Evolutionary conservation across 2,113 vertebrate genomes (phyloP).

Genomic region (Pantherophis guttatus): DNA sequence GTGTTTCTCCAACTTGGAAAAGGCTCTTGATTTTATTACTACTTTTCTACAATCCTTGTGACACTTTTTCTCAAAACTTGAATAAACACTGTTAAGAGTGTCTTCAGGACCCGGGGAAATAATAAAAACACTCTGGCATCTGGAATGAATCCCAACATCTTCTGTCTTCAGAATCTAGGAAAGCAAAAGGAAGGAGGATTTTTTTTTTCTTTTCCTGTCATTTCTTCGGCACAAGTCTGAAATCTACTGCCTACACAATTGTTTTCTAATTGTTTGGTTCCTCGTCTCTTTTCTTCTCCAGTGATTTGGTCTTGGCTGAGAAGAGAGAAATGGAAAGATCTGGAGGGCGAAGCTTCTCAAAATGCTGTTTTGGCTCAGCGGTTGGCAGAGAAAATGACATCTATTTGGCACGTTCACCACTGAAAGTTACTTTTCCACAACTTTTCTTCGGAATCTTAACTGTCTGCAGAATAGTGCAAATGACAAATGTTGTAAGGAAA

Average conservation of each 20-base stretch:
- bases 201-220: neutral
- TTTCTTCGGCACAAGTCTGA: neutral
- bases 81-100: neutral
- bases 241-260: neutral
- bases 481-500: neutral
- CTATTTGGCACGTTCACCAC: slow-evolving; percentile 53
- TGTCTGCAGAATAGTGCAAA: neutral
- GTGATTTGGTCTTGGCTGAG: slow-evolving; percentile 50
- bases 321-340: slow-evolving; percentile 56
- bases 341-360: slow-evolving; percentile 56
- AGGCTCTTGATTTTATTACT: neutral
- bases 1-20: neutral
- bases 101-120: neutral
- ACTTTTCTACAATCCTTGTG: neutral
- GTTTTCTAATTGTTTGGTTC: neutral
- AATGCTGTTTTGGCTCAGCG: neutral
- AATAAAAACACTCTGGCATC: neutral
- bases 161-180: neutral
- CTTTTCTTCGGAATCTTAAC: slow-evolving; percentile 43
- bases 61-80: neutral
- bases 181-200: neutral
- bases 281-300: slow-evolving; percentile 32
- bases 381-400: slow-evolving; percentile 51
- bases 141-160: neutral
- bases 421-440: slow-evolving; percentile 58